Evolutionary conservation across 2,113 vertebrate species (phyloP), one percentile per base, ranked within the genome.

Genomic region (Pterocles orientalis): DNA sequence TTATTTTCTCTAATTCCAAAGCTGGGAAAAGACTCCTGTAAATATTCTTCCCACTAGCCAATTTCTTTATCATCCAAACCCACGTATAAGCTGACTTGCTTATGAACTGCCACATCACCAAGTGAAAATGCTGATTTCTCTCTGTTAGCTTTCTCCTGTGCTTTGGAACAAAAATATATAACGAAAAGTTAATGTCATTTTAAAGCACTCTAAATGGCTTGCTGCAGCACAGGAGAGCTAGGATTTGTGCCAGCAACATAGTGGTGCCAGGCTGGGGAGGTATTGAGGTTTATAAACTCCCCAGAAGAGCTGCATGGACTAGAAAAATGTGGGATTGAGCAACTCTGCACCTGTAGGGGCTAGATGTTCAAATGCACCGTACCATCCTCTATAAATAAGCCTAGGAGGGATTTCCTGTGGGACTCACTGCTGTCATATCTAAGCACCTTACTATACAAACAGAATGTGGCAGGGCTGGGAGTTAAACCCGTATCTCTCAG

Each of bases 1-100:
- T 96, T 97, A 96, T 95, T 96, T 96, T 76, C 86, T 93, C 65
- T 94, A 95, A 94, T 95, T 95, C 94, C 88, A 93, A 94, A 94
- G 65, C 94, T 93, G 88, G 88, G 82, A 81, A 93, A 88, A 91
- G 81, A 92, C 65, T 96, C 83, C 89, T 91, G 95, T 91, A 97
- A 95, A 97, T 96, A 96, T 97, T 96, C 94, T 96, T 94, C 69
- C 88, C 86, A 82, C 88, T 76, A 94, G 94, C 91, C 92, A 96
- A 94, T 87, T 96, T 94, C 82, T 91, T 65, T 96, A 91, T 95
- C 88, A 19, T 82, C 56, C 29, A 79, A 87, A 87, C 50, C 61
- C 86, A 54, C 41, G 17, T 71, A 84, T 94, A 92, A 94, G 70
- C 91, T 89, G 94, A 88, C 94, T 95, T 89, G 73, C 77, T 94